Base-by-base conservation (phyloP, 2,113 vertebrate species). In the Lagenorhynchus albirostris region DNA sequence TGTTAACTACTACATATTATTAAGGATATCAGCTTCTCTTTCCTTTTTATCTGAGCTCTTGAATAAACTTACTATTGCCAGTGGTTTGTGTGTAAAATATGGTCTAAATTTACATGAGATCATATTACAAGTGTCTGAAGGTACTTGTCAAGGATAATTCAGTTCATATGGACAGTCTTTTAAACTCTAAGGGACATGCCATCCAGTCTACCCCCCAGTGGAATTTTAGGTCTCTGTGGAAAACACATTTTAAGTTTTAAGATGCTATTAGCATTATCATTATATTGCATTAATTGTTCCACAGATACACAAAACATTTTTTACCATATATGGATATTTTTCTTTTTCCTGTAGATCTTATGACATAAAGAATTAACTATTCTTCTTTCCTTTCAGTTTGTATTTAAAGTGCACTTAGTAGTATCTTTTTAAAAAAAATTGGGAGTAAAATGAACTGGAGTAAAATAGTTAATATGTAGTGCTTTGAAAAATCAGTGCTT, bases 91-190 rank as follows among this genome's bases (percentile, higher is more conserved):
- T 98, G 98, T 97, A 98, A 99, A 98, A 99, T 99, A 98, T 99
- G 99, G 98, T 99, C 98, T 99, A 98, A 98, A 99, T 99, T 99
- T 99, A 99, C 99, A 99, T 99, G 98, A 98, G 98, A 98, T 99
- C 98, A 97, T 97, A 97, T 99, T 99, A 98, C 99, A 98, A 97
- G 98, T 98, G 99, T 99, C 98, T 99, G 98, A 99, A 99, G 98
- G 98, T 99, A 98, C 99, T 99, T 98, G 98, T 99, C 99, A 99
- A 98, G 97, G 98, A 97, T 99, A 99, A 99, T 99, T 99, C 98
- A 97, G 97, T 99, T 99, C 99, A 99, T 99, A 99, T 99, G 99
- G 98, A 92, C 96, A 98, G 97, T 94, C 98, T 98, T 98, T 98
- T 98, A 98, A 99, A 98, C 97, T 98, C 98, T 95, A 93, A 98